phyloP scores from a whole-genome alignment of 1,140 invertebrate species.

The Aporrectodea caliginosa region DNA sequence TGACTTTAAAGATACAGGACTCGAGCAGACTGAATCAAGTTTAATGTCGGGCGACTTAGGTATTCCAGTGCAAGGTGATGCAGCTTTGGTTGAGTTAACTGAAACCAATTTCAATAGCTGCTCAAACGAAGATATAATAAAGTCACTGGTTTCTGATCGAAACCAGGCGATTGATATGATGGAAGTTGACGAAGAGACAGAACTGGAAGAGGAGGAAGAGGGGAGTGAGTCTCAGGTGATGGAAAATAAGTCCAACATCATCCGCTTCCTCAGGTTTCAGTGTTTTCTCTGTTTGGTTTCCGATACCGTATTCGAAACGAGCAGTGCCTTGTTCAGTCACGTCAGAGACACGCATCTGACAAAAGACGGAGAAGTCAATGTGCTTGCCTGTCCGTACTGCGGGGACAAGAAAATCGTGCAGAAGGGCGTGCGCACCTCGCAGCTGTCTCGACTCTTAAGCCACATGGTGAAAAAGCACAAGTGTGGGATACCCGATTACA shows the following conservation, averaged over 20 bases:
- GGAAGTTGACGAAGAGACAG: too few species aligned
- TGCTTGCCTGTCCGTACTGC: not conserved
- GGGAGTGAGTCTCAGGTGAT: too few species aligned
- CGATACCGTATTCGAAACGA: not conserved
- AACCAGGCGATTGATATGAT: too few species aligned
- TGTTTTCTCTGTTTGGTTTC: not conserved
- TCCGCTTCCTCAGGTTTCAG: not conserved
- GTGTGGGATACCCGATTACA: not conserved
- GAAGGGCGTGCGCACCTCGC: not conserved
- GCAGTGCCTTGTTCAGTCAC: not conserved
- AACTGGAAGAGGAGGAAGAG: too few species aligned
- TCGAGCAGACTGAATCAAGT: too few species aligned
- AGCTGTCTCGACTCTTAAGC: not conserved
- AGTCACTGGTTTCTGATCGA: too few species aligned
- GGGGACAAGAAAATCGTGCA: not conserved
- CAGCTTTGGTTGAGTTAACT: too few species aligned
- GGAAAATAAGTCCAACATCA: not conserved
- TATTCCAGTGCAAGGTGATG: too few species aligned
- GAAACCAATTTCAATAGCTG: too few species aligned
- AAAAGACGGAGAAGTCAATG: not conserved
- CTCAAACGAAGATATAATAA: too few species aligned
- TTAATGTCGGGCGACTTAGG: too few species aligned
- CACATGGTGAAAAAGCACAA: not conserved
- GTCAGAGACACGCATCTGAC: not conserved
- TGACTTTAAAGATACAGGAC: too few species aligned